Evolutionary conservation across 2,797 vertebrate genomes (phyloP).

Genomic region (Zalophus californianus): DNA sequence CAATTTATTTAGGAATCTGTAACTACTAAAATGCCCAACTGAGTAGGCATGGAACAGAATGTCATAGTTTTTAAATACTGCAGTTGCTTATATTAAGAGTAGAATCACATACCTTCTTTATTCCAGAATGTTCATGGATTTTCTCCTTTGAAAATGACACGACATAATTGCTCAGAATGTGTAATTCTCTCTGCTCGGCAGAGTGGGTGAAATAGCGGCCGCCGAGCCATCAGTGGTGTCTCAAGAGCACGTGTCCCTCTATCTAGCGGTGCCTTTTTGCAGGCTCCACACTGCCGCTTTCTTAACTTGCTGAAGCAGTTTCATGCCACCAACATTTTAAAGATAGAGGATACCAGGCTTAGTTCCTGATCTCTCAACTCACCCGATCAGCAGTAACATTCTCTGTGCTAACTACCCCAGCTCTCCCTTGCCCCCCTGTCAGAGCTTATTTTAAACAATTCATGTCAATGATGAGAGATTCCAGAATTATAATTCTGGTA

Average conservation of each 20-base stretch:
- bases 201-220: not conserved
- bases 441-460: not conserved
- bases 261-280: not conserved
- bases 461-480: not conserved
- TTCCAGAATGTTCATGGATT: not conserved
- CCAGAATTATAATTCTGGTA: not conserved
- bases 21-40: slow-evolving; percentile 43
- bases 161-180: not conserved
- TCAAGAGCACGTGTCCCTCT: not conserved
- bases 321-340: not conserved
- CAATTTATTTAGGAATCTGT: slow-evolving; percentile 60
- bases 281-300: not conserved
- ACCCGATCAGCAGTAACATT: not conserved
- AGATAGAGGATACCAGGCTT: not conserved
- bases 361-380: not conserved
- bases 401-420: not conserved
- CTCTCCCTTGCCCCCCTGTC: not conserved
- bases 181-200: not conserved
- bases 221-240: not conserved
- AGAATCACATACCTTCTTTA: not conserved
- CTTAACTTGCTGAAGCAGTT: not conserved
- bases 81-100: not conserved
- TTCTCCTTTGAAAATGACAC: slow-evolving; percentile 44
- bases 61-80: slow-evolving; percentile 28
- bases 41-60: slow-evolving; percentile 11